These are phyloP conservation scores for Agrilus cyanescens DNA, from an alignment of 2,888 invertebrate species.

Conservation along the genomic window DNA sequence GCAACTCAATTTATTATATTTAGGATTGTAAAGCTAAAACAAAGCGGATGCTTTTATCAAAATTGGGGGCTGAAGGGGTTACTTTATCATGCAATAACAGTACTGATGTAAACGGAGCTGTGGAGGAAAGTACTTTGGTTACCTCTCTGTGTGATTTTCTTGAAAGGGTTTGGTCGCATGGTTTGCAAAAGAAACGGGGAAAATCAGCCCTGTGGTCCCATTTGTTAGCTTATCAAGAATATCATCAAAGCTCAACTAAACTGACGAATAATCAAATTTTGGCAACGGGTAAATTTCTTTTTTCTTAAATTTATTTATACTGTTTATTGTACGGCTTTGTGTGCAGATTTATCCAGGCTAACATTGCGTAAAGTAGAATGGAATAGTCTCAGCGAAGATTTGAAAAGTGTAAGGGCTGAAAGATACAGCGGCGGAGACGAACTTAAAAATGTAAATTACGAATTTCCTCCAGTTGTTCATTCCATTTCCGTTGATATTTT, in stretches of 20 bases:
- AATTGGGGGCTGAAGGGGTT: conserved; percentile 95
- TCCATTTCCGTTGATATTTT: conserved; percentile 81
- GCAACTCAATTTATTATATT: conserved; percentile 12
- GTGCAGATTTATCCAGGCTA: conserved; percentile 27
- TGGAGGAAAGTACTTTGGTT: conserved; percentile 96
- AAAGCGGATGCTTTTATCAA: conserved; percentile 96
- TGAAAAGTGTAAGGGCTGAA: conserved; percentile 11
- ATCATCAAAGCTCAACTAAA: conserved; percentile 15
- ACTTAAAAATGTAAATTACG: conserved; percentile 24
- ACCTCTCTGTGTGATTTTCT: conserved; percentile 95
- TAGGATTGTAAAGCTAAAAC: conserved; percentile 90
- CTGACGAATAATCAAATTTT: conserved; percentile 17
- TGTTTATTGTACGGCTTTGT: conserved; percentile 7
- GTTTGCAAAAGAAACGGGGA: conserved; percentile 88
- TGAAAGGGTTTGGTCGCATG: conserved; percentile 97
- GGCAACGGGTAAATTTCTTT: conserved; percentile 38
- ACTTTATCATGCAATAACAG: conserved; percentile 77
- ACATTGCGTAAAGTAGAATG: conserved; percentile 30
- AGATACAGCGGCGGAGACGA: conserved; percentile 25
- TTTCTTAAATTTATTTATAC: background rate
- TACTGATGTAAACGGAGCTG: conserved; percentile 51
- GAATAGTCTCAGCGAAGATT: conserved; percentile 24
- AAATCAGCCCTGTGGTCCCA: conserved; percentile 98
- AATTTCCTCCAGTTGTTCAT: conserved; percentile 62
- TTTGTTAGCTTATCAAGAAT: conserved; percentile 76